Evolutionary conservation across 2,888 invertebrate genomes (phyloP), one percentile per base, ranked within the genome.

Genomic region (Mallateleia sp.): DNA sequence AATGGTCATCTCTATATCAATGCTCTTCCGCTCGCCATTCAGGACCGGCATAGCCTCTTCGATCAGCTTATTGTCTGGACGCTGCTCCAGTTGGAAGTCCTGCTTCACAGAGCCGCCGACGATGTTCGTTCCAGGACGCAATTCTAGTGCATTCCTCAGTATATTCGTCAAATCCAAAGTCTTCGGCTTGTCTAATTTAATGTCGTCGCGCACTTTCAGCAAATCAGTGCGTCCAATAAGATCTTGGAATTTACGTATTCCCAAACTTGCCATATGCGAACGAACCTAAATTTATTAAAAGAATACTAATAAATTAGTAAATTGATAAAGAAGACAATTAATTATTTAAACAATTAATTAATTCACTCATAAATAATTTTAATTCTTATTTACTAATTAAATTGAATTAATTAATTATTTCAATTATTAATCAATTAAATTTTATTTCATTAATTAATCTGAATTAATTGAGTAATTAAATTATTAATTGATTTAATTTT

Each of bases 221-320:
- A 99, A 95, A 95, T 99, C 99, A 0, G 99, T 99, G 72, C 98
- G 97, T 0, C 99, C 99, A 91, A 99, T 97, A 74, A 99, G 96
- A 91, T 99, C 99, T 94, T 98, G 98, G 96, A 98, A 98, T 88
- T 96, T 97, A 15, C 97, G 96, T 52, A 99, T 97, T 5, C 99
- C 99, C 87, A 99, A 96, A 71, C 97, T 97, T 0, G 99, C 98
- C 98, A 99, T 99, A 93, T 98, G 97, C 80, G 96, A 96, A 60
- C 99, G 97, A 14, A 99, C 97, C 98, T 98, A 91, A 0, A 81
- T 87, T 67, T 28, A 28, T 4, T 8, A 28, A 28, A 28, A 28
- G 28, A n/a, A n/a, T n/a, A n/a, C n/a, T n/a, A n/a, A n/a, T n/a
- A n/a, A n/a, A n/a, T n/a, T n/a, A n/a, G n/a, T n/a, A 45, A 71